Base-by-base conservation (phyloP, 2,113 vertebrate genomes). In the Probosciger aterrimus region DNA sequence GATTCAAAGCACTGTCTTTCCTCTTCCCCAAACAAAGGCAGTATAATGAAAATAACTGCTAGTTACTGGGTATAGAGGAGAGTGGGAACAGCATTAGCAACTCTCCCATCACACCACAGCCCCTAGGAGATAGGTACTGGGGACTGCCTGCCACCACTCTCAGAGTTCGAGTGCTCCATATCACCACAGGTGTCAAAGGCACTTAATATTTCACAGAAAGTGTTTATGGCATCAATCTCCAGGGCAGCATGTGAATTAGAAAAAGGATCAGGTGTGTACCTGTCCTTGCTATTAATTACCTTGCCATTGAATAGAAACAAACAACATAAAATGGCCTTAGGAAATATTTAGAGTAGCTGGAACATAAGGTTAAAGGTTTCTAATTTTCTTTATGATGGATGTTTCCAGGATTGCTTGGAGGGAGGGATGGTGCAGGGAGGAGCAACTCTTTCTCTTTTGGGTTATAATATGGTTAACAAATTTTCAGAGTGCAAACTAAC, bases 241-340 rank as follows among this genome's bases (percentile, higher is more conserved):
- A 15, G 84, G 81, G 74, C 90, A 68, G 47, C 1, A 18, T 39
- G 64, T 19, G 75, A 68, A 57, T 86, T 83, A 80, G 88, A 31
- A 83, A 86, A 86, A 69, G 35, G 73, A 47, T 50, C 80, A 9
- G 77, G 70, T 33, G 65, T 52, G 63, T 85, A 50, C 59, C 82
- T 92, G 88, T 86, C 95, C 94, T 96, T 88, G 90, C 85, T 93
- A 46, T 86, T 96, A 92, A 94, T 96, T 93, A 85, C 76, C 64
- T 93, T 62, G 77, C 82, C 44, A 19, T 7, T 68, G 90, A 83
- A 88, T 64, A 67, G 57, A 88, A 94, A 64, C 35, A 88, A 63
- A 83, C 90, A 28, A 78, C 76, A 50, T 7, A n/a, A 90, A 93
- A 71, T 55, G 73, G 85, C 96, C 86, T 60, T 31, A 95, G 95